phyloP scores from a whole-genome alignment of 2,888 invertebrate genomes.

The Agrotis clavis region DNA sequence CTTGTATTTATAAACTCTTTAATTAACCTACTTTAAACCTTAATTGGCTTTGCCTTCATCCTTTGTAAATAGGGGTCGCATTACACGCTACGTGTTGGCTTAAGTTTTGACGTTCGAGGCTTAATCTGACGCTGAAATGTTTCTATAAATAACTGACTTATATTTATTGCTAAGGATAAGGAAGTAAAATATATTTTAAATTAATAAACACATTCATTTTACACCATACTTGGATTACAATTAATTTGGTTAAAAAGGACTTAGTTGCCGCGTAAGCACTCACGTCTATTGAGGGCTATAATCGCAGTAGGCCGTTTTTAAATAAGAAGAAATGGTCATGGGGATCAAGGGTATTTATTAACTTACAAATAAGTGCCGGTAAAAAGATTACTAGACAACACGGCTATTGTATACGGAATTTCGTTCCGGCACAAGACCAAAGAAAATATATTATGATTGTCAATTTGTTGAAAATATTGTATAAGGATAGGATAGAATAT shows the following conservation, averaged over 20 bases:
- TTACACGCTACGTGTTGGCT: constrained; percentile 8
- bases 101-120: constrained; percentile 10
- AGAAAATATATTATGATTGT: no score
- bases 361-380: constrained; percentile 3
- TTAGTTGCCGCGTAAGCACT: no score
- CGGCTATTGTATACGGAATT: constrained; percentile 14
- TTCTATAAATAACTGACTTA: constrained; percentile 2
- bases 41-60: constrained; percentile 30
- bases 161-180: constrained; percentile 17
- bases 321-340: not conserved
- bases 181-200: not conserved
- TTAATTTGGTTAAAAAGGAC: no score
- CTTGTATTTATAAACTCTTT: constrained; percentile 13
- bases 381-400: not conserved
- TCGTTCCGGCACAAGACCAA: not conserved
- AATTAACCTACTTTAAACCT: constrained; percentile 43
- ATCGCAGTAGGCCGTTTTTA: no score
- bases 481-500: no score
- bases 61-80: constrained; percentile 13
- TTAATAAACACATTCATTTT: no score
- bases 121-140: not conserved
- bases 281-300: no score
- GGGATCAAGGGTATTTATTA: not conserved
- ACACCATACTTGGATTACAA: no score
- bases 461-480: no score